These are phyloP conservation scores for Conus ventricosus DNA, from an alignment of 1,140 invertebrate genomes.

Conservation along the genomic window DNA sequence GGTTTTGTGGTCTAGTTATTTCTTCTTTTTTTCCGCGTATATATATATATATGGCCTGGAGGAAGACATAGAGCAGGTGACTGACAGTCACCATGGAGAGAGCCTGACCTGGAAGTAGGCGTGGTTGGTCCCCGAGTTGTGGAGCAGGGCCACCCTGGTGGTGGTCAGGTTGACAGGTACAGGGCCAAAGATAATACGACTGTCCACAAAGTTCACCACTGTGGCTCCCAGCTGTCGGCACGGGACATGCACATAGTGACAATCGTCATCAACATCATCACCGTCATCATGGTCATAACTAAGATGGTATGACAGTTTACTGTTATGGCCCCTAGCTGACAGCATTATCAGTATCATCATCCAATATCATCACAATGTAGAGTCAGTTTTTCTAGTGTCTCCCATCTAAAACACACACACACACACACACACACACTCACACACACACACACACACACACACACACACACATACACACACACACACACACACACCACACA, in stretches of 20 bases:
- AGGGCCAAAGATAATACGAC: slow-evolving; percentile 70
- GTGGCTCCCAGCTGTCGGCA: slow-evolving; percentile 66
- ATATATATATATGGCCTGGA: no score
- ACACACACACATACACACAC: neutral
- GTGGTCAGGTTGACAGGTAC: slow-evolving; percentile 73
- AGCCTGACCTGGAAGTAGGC: slow-evolving; percentile 72
- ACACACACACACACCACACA: neutral
- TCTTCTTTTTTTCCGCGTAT: no score
- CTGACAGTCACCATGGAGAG: no score
- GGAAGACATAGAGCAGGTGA: no score
- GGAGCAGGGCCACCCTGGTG: slow-evolving; percentile 62
- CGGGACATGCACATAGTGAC: neutral
- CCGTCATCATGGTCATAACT: no score
- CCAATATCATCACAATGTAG: no score
- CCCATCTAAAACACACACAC: no score
- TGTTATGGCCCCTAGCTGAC: slow-evolving; percentile 43
- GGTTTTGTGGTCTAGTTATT: no score
- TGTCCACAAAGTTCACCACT: slow-evolving; percentile 71
- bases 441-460: slow-evolving; percentile 2
- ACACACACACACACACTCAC: neutral
- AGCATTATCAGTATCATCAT: no score
- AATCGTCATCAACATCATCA: no score
- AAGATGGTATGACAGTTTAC: no score
- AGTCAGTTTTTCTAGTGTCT: no score
- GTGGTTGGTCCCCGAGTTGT: slow-evolving; percentile 72